These are phyloP conservation scores for Halocynthia roretzi DNA, from an alignment of 23 tunicate genomes.

Conservation along the genomic window DNA sequence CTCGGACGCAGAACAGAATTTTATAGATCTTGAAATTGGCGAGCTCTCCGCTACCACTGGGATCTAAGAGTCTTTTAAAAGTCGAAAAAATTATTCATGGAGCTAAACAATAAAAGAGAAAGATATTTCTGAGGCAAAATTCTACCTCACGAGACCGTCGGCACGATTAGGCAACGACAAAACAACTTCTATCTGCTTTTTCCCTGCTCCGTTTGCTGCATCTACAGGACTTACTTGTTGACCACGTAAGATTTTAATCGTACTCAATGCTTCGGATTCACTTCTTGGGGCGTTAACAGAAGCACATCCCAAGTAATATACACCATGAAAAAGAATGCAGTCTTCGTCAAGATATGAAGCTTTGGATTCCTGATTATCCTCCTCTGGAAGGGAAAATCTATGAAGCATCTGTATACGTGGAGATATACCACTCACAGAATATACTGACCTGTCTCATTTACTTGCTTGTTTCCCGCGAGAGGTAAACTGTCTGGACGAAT, in stretches of 20 bases:
- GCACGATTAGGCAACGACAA: slow-evolving; percentile 67
- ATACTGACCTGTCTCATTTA: slow-evolving; percentile 5
- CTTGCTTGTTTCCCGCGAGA: background rate
- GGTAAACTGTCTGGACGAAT: background rate
- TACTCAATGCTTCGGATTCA: slow-evolving; percentile 42
- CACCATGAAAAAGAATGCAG: slow-evolving; percentile 70
- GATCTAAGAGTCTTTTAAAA: slow-evolving; percentile 41
- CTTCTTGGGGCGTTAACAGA: slow-evolving; percentile 57
- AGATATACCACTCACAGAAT: background rate
- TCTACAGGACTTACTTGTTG: slow-evolving; percentile 26
- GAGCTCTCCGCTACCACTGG: slow-evolving; percentile 31
- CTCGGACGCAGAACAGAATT: slow-evolving; percentile 62
- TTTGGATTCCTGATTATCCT: background rate
- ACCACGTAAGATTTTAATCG: slow-evolving; percentile 43
- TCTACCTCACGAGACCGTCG: slow-evolving; percentile 70
- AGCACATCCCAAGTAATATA: slow-evolving; percentile 75
- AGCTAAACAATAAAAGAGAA: background rate
- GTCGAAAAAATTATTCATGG: background rate
- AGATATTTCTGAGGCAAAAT: background rate
- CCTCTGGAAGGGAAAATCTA: background rate
- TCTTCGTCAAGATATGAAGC: slow-evolving; percentile 41
- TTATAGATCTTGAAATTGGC: slow-evolving; percentile 49
- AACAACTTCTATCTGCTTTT: slow-evolving; percentile 57
- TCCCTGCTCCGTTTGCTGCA: background rate
- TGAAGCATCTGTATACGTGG: background rate